These are phyloP conservation scores for Balearica regulorum DNA, from an alignment of 2,797 vertebrate genomes.

Conservation along the genomic window DNA sequence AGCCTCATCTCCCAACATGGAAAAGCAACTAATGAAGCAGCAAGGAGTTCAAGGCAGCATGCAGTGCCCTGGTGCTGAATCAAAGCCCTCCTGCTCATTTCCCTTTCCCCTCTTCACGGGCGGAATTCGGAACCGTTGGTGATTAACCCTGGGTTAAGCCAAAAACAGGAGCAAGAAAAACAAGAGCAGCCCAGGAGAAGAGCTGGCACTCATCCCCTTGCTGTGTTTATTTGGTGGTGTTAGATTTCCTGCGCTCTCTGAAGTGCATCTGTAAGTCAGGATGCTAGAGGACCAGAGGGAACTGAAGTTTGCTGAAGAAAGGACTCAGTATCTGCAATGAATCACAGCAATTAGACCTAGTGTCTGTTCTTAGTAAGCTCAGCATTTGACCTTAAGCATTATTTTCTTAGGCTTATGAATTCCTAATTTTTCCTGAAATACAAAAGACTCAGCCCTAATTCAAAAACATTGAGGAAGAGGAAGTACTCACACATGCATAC, in stretches of 20 bases:
- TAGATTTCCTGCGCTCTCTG: background rate
- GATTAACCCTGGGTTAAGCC: background rate
- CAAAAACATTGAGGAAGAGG: background rate
- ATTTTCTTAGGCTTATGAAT: background rate
- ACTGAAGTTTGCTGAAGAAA: background rate
- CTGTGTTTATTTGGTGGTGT: background rate
- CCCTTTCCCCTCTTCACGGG: background rate
- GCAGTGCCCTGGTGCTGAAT: background rate
- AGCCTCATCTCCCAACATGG: background rate
- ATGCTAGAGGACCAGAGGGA: background rate
- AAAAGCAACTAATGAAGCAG: slow-evolving; percentile 2
- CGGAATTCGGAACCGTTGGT: background rate
- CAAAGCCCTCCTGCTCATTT: background rate
- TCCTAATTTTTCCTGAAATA: background rate
- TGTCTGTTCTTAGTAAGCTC: background rate
- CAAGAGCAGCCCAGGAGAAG: background rate
- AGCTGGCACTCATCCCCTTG: accelerated
- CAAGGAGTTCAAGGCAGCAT: background rate
- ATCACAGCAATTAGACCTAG: background rate
- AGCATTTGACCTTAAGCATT: background rate
- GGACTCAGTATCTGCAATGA: background rate
- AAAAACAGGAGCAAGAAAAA: background rate
- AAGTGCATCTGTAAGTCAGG: background rate
- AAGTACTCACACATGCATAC: background rate
- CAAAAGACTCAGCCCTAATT: background rate